Evolutionary conservation across 1,140 invertebrate species (phyloP).

Genomic region (Diorhabda carinulata): DNA sequence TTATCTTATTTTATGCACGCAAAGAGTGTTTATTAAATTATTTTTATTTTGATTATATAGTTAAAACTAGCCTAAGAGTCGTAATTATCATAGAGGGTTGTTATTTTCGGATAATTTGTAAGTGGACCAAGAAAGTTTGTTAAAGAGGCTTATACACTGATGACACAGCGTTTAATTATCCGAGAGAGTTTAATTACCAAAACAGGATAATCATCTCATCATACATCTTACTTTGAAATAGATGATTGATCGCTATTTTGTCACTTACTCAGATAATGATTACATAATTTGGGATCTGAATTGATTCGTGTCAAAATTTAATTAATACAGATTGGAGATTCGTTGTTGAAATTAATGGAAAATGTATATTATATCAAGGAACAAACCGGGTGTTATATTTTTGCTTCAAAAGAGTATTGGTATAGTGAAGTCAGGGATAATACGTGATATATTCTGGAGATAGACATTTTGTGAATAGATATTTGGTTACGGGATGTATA

Average conservation of each 20-base stretch:
- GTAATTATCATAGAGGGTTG: too few species aligned
- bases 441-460: too few species aligned
- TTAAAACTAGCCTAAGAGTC: too few species aligned
- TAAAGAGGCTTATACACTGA: constrained; percentile 38
- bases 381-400: too few species aligned
- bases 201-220: constrained; percentile 36
- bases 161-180: constrained; percentile 38
- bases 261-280: constrained; percentile 27
- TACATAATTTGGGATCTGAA: constrained; percentile 19
- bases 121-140: neutral
- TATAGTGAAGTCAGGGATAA: too few species aligned
- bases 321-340: constrained; percentile 12
- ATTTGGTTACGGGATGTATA: too few species aligned
- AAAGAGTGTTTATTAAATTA: too few species aligned
- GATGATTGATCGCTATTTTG: constrained; percentile 34
- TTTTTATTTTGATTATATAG: too few species aligned
- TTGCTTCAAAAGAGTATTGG: too few species aligned
- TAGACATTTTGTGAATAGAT: too few species aligned
- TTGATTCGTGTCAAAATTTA: constrained; percentile 18
- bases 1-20: too few species aligned
- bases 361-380: neutral
- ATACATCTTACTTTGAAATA: constrained; percentile 30
- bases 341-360: constrained; percentile 1
- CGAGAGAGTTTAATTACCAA: constrained; percentile 32
- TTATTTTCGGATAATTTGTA: too few species aligned